phyloP scores from a whole-genome alignment of 2,113 vertebrate genomes.

The Lathamus discolor region DNA sequence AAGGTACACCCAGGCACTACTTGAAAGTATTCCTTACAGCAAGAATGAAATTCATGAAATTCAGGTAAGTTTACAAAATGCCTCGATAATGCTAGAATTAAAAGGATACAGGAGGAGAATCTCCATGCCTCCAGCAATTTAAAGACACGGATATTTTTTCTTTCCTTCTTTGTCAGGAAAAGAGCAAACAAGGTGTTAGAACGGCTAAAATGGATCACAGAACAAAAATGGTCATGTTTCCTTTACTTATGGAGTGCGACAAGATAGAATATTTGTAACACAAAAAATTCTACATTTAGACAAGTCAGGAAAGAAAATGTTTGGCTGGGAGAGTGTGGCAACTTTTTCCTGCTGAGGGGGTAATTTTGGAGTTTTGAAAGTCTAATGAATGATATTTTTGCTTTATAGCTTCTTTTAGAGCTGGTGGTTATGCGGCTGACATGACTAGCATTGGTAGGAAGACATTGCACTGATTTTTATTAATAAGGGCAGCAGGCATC shows the following conservation, averaged over 20 bases:
- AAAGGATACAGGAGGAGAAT: not conserved
- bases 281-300: not conserved
- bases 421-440: constrained; percentile 20
- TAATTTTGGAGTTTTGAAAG: constrained; percentile 19
- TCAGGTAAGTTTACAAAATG: constrained; percentile 6
- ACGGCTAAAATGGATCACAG: not conserved
- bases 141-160: not conserved
- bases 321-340: not conserved
- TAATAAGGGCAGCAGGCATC: not conserved
- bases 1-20: constrained; percentile 16
- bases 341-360: not conserved
- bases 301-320: not conserved
- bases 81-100: constrained; percentile 40
- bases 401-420: constrained; percentile 12
- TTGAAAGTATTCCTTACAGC: constrained; percentile 11
- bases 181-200: constrained; percentile 3
- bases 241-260: not conserved
- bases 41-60: not conserved
- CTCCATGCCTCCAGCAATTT: not conserved
- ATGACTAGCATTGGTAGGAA: not conserved
- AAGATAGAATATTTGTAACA: constrained; percentile 27
- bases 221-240: constrained; percentile 14
- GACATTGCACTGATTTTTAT: not conserved
- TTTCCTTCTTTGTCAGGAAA: not conserved
- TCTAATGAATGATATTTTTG: constrained; percentile 8